These are phyloP conservation scores for Dolomedes plantarius DNA, from an alignment of 2,888 invertebrate genomes.

Conservation along the genomic window DNA sequence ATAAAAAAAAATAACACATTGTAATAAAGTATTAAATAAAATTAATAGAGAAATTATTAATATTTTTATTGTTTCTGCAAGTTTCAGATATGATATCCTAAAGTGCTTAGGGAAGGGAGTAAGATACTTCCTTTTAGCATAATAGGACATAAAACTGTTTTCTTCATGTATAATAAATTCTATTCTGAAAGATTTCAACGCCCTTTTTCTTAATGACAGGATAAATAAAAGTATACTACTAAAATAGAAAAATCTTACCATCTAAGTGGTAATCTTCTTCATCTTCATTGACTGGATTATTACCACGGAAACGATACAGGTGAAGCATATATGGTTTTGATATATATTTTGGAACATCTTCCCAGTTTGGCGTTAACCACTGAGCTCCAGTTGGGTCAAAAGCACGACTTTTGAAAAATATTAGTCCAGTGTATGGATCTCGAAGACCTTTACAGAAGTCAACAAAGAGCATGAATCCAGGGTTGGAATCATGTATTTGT, in stretches of 20 bases:
- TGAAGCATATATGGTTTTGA: slow-evolving; percentile 90
- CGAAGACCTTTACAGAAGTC: slow-evolving; percentile 95
- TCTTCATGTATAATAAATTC: no score
- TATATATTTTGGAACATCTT: slow-evolving; percentile 87
- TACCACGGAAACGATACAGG: slow-evolving; percentile 92
- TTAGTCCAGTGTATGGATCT: slow-evolving; percentile 83
- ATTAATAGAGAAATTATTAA: no score
- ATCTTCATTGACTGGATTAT: slow-evolving; percentile 88
- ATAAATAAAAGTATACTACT: neutral
- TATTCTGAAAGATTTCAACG: no score
- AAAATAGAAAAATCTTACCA: slow-evolving; percentile 44
- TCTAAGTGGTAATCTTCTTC: slow-evolving; percentile 66
- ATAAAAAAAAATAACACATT: no score
- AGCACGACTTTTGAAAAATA: slow-evolving; percentile 85
- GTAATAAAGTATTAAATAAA: no score
- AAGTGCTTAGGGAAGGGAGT: no score
- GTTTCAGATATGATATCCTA: no score
- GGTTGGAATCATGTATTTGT: slow-evolving; percentile 95
- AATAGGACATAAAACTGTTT: no score
- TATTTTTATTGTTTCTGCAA: no score
- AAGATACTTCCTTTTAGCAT: no score
- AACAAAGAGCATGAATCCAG: slow-evolving; percentile 92
- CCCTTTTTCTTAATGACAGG: no score
- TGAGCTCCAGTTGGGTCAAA: slow-evolving; percentile 96
- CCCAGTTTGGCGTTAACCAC: slow-evolving; percentile 98